Evolutionary conservation across 2,888 invertebrate species (phyloP).

Genomic region (Adelognathus sp.): DNA sequence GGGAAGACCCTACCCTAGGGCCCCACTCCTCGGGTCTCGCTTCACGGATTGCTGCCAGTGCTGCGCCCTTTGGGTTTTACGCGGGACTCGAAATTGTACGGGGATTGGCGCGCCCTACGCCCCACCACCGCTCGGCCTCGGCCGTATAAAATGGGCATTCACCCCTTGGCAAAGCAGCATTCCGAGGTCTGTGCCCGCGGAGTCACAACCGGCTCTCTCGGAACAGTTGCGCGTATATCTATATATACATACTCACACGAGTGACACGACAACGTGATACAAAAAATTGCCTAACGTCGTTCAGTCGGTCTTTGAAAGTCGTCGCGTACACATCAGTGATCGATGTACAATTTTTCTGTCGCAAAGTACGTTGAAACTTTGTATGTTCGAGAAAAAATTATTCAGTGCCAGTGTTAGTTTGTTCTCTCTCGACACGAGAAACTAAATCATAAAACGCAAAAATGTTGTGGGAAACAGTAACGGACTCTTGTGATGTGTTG

Average conservation of each 20-base stretch:
- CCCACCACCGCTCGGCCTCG: conserved; percentile 59
- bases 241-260: background rate
- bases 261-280: no score
- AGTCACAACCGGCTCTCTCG: conserved; percentile 29
- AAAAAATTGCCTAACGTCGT: background rate
- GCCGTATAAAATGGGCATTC: conserved; percentile 59
- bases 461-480: conserved; percentile 79
- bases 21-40: no score
- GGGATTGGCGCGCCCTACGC: conserved; percentile 67
- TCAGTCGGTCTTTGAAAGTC: conserved; percentile 16
- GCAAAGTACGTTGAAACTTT: background rate
- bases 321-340: background rate
- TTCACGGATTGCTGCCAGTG: conserved; percentile 40
- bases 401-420: conserved; percentile 29
- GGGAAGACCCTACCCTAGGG: background rate
- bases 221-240: background rate
- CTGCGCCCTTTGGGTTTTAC: conserved; percentile 65
- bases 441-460: conserved; percentile 28
- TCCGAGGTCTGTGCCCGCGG: conserved; percentile 54
- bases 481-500: conserved; percentile 79
- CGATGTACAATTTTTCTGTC: background rate
- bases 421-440: background rate
- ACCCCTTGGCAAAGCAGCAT: conserved; percentile 59
- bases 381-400: background rate
- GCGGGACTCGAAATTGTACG: conserved; percentile 67